phyloP scores from a whole-genome alignment of 2,888 invertebrate species.

The Tiliacea citrago region DNA sequence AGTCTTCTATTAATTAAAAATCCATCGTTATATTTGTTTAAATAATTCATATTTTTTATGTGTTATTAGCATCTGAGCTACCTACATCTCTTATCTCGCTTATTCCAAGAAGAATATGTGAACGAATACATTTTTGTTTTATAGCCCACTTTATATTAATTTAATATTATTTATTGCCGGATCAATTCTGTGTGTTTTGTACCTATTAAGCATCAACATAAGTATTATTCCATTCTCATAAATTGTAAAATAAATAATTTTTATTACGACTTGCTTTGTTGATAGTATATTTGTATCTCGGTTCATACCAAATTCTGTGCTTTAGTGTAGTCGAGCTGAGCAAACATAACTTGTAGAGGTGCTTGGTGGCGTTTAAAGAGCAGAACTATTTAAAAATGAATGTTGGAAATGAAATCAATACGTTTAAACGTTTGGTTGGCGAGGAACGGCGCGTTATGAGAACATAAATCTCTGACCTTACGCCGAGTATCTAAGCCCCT shows the following conservation, averaged over 20 bases:
- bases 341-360: slow-evolving; percentile 57
- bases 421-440: slow-evolving; percentile 82
- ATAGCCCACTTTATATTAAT: slow-evolving; percentile 65
- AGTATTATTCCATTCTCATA: slow-evolving; percentile 47
- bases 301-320: slow-evolving; percentile 34
- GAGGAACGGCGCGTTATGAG: slow-evolving; percentile 86
- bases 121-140: slow-evolving; percentile 63
- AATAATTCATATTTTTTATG: slow-evolving; percentile 68
- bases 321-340: slow-evolving; percentile 27
- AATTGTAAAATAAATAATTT: slow-evolving; percentile 51
- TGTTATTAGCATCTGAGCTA: slow-evolving; percentile 58
- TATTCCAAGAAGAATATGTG: slow-evolving; percentile 57
- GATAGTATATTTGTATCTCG: slow-evolving; percentile 22
- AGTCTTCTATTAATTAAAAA: slow-evolving; percentile 71
- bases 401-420: slow-evolving; percentile 87
- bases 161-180: slow-evolving; percentile 62
- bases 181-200: slow-evolving; percentile 50
- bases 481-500: slow-evolving; percentile 71
- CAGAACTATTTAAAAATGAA: slow-evolving; percentile 82
- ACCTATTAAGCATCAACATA: slow-evolving; percentile 43
- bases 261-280: slow-evolving; percentile 1
- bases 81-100: slow-evolving; percentile 59
- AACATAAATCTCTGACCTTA: slow-evolving; percentile 87
- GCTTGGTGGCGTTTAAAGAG: slow-evolving; percentile 57
- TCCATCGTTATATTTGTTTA: slow-evolving; percentile 59